Evolutionary conservation across 2,113 vertebrate species (phyloP), one percentile per base, ranked within the genome.

Genomic region (human): DNA sequence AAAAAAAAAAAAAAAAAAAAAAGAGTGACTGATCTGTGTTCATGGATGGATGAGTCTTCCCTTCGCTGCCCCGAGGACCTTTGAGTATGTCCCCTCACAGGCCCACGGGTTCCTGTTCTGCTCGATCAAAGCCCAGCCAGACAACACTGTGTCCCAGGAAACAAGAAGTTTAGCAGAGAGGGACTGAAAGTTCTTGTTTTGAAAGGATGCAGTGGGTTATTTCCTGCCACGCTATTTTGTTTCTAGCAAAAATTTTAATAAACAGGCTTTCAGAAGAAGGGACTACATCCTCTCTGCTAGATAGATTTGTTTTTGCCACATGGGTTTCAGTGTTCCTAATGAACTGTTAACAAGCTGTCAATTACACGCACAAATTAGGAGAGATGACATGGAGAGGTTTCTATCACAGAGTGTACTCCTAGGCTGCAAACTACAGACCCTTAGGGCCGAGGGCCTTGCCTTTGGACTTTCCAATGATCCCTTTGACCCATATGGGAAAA

Each of bases 321-420:
- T 32, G 88, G 76, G 82, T 97, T 94, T 45, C 97, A 73, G 82
- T 87, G 95, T 75, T 97, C 96, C 96, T 97, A 98, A 98, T 95
- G 96, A 98, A 96, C 98, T 97, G 97, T 94, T 97, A 97, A 98
- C 95, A 96, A 97, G 88, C 97, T 97, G 89, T 90, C 93, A 95
- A 95, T 97, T 95, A 97, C 76, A 61, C 7, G 14, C n/a, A 95
- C 73, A 96, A 97, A 97, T 55, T 57, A 97, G 97, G 93, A 86
- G 93, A 92, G 96, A 92, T 97, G 93, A 32, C 1, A 4, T 1
- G 50, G 68, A 79, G 90, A 89, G 73, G 64, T 78, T 88, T 98
- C 83, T 79, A 1, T 38, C 85, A 59, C 86, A 82, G 50, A 90
- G 48, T 50, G 59, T 1, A 27, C 7, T 79, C 79, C 80, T 9